Conservation (phyloP, 2,888 invertebrate species). For the Mantis religiosa region DNA sequence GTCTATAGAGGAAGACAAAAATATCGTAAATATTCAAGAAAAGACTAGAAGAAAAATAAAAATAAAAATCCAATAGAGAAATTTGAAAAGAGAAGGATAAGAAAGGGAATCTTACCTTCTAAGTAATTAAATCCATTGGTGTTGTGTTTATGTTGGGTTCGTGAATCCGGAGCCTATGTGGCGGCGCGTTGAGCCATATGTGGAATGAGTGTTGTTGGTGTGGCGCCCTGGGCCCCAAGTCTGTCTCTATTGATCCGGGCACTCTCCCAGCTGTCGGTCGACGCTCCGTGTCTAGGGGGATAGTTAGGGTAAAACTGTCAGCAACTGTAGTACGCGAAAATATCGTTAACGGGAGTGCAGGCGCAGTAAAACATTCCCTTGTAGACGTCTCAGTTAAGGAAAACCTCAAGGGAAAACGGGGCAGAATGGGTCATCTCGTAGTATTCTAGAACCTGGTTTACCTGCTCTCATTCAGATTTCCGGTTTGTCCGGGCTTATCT, state of each 20-base stretch:
- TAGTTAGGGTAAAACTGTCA: too few species aligned
- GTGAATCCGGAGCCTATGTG: background rate
- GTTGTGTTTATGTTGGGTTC: background rate
- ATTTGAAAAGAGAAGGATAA: background rate
- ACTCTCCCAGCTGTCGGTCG: background rate
- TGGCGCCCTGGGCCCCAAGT: background rate
- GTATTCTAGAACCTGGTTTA: too few species aligned
- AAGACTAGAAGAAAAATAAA: background rate
- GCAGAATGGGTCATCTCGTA: too few species aligned
- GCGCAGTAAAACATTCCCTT: too few species aligned
- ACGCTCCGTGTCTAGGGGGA: background rate
- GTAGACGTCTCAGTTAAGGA: too few species aligned
- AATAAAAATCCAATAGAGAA: background rate
- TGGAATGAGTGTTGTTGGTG: background rate
- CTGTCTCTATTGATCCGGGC: background rate
- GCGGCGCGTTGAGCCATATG: background rate
- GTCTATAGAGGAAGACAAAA: background rate
- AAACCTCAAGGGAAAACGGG: too few species aligned
- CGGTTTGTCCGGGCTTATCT: too few species aligned
- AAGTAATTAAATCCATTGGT: background rate
- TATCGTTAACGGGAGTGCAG: too few species aligned
- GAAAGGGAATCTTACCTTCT: background rate
- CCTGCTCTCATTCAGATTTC: too few species aligned
- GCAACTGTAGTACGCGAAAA: too few species aligned
- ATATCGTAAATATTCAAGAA: background rate